Evolutionary conservation across 2,797 vertebrate genomes (phyloP).

Genomic region (Spinibarbus caldwelli): DNA sequence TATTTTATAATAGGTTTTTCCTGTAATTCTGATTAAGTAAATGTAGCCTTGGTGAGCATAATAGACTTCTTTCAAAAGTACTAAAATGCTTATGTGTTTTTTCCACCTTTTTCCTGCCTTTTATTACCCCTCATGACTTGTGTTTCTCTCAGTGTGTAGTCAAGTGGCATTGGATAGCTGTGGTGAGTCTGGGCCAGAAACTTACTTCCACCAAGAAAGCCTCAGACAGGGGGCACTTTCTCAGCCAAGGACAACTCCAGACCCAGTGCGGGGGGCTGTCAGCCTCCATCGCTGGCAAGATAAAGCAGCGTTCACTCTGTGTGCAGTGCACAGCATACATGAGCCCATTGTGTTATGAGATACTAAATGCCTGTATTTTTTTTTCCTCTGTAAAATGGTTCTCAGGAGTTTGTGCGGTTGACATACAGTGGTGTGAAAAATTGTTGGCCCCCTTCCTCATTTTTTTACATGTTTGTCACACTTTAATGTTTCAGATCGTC

Average conservation of each 20-base stretch:
- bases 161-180: slow-evolving; percentile 31
- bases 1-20: background rate
- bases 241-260: slow-evolving; percentile 49
- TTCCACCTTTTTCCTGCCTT: background rate
- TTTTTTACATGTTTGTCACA: too few relatives aligned
- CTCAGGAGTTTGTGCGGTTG: slow-evolving; percentile 9
- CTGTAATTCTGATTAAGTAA: background rate
- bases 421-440: too few relatives aligned
- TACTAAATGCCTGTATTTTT: slow-evolving; percentile 45
- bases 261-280: slow-evolving; percentile 18
- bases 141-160: slow-evolving; percentile 28
- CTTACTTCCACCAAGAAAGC: slow-evolving; percentile 35
- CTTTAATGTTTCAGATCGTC: too few relatives aligned
- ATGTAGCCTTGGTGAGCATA: background rate
- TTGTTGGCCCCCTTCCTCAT: too few relatives aligned
- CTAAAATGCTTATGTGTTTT: background rate
- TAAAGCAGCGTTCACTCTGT: slow-evolving; percentile 20
- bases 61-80: background rate
- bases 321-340: background rate
- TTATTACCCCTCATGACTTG: slow-evolving; percentile 37
- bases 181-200: slow-evolving; percentile 38
- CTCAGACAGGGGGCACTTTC: slow-evolving; percentile 43
- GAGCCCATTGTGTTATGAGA: slow-evolving; percentile 33
- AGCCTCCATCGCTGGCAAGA: slow-evolving; percentile 23
- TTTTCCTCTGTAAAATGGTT: slow-evolving; percentile 37